These are phyloP conservation scores for Chloroceryle amazona DNA, from an alignment of 2,797 vertebrate genomes.

Conservation along the genomic window DNA sequence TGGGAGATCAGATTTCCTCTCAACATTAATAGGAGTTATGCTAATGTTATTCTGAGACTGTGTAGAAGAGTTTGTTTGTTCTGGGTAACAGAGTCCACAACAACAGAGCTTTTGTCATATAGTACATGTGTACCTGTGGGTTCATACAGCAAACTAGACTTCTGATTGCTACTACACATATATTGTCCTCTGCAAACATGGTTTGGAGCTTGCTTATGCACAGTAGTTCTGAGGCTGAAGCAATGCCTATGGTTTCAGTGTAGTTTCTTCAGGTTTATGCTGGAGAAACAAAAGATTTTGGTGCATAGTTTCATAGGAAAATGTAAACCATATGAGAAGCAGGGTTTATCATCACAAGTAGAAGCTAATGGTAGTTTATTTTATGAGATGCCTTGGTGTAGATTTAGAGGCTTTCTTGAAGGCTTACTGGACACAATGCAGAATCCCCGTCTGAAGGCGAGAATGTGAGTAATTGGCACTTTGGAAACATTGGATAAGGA, in stretches of 20 bases:
- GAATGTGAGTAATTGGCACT: not conserved
- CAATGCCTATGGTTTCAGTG: not conserved
- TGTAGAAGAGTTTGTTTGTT: not conserved
- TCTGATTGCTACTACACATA: not conserved
- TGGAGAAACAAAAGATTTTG: not conserved
- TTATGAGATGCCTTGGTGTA: not conserved
- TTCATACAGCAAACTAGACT: not conserved
- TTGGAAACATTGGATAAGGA: not conserved
- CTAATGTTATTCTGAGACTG: not conserved
- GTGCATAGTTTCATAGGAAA: not conserved
- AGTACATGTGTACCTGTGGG: accelerated
- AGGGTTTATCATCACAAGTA: not conserved
- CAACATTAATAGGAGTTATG: not conserved
- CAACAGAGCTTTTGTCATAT: not conserved
- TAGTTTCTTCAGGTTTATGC: not conserved
- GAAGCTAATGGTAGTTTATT: not conserved
- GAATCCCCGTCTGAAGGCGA: not conserved
- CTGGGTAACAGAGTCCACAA: not conserved
- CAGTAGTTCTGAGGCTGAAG: not conserved
- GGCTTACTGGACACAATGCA: not conserved
- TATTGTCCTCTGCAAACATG: not conserved
- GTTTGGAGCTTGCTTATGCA: not conserved
- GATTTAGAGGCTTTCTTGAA: not conserved
- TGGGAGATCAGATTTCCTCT: not conserved
- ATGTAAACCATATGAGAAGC: not conserved